Evolutionary conservation across 1,140 invertebrate genomes (phyloP).

Genomic region (Zaprionus capensis): DNA sequence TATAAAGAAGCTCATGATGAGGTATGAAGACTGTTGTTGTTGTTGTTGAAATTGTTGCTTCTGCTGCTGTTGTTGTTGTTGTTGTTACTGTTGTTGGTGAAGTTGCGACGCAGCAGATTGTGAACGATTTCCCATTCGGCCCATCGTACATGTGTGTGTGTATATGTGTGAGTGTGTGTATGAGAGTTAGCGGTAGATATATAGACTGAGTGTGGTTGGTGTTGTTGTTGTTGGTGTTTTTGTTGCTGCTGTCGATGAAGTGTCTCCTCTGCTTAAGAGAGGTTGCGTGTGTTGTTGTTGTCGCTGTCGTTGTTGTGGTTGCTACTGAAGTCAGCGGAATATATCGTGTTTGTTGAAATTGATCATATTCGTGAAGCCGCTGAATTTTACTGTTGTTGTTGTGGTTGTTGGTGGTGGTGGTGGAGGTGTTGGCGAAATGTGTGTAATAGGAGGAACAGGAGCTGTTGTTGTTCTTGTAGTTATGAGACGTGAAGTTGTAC

Average conservation of each 20-base stretch:
- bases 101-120: constrained; percentile 38
- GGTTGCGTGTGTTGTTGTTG: constrained; percentile 40
- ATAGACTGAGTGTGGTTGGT: constrained; percentile 4
- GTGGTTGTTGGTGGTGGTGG: constrained; percentile 37
- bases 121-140: constrained; percentile 20
- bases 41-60: constrained; percentile 22
- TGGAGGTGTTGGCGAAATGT: constrained; percentile 73
- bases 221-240: constrained; percentile 22
- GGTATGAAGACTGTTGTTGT: constrained; percentile 33
- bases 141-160: constrained; percentile 8
- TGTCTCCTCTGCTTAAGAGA: constrained; percentile 34
- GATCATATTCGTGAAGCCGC: constrained; percentile 55
- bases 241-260: constrained; percentile 22
- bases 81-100: constrained; percentile 38
- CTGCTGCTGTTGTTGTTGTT: constrained; percentile 23
- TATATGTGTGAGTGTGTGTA: not conserved
- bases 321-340: constrained; percentile 68
- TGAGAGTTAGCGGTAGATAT: not conserved
- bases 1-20: constrained; percentile 37
- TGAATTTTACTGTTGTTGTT: constrained; percentile 47
- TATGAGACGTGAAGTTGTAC: constrained; percentile 80
- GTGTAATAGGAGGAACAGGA: constrained; percentile 79
- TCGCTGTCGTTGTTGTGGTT: constrained; percentile 31
- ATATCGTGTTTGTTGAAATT: constrained; percentile 71
- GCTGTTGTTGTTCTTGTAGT: constrained; percentile 66